phyloP scores from a whole-genome alignment of 2,113 vertebrate species.

The Osmerus mordax region DNA sequence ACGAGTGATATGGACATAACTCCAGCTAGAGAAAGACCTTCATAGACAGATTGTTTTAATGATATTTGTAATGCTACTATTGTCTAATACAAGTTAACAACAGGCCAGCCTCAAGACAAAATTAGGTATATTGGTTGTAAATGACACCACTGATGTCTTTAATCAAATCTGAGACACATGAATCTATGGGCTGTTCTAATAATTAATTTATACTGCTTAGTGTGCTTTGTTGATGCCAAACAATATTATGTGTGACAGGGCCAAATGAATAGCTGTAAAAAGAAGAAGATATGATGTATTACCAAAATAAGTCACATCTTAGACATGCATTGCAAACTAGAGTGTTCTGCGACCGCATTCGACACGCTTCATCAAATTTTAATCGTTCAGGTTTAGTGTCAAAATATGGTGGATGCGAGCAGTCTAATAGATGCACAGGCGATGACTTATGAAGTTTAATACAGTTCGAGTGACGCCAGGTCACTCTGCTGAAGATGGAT shows the following conservation, averaged over 20 bases:
- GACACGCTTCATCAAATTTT: constrained; percentile 87
- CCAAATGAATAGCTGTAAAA: constrained; percentile 78
- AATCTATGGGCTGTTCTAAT: constrained; percentile 69
- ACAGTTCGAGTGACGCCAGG: constrained; percentile 49
- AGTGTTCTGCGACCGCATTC: constrained; percentile 78
- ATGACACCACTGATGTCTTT: constrained; percentile 63
- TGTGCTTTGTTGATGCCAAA: constrained; percentile 69
- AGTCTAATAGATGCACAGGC: constrained; percentile 76
- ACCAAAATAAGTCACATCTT: constrained; percentile 78
- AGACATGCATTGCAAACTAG: constrained; percentile 72
- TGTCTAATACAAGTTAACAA: constrained; percentile 38
- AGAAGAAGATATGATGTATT: constrained; percentile 78
- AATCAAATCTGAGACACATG: constrained; percentile 77
- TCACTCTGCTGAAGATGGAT: constrained; percentile 23
- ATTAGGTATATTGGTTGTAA: constrained; percentile 69
- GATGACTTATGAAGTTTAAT: constrained; percentile 73
- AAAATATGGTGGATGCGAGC: constrained; percentile 73
- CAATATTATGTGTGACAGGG: constrained; percentile 80
- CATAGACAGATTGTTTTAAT: constrained; percentile 46
- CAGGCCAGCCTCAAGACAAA: constrained; percentile 58
- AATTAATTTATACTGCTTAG: constrained; percentile 80
- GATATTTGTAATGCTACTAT: constrained; percentile 34
- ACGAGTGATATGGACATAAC: constrained; percentile 21
- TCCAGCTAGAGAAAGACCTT: constrained; percentile 18
- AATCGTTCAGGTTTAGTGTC: constrained; percentile 79